Evolutionary conservation across 2,797 vertebrate species (phyloP), one percentile per base, ranked within the genome.

Genomic region (Manis javanica): DNA sequence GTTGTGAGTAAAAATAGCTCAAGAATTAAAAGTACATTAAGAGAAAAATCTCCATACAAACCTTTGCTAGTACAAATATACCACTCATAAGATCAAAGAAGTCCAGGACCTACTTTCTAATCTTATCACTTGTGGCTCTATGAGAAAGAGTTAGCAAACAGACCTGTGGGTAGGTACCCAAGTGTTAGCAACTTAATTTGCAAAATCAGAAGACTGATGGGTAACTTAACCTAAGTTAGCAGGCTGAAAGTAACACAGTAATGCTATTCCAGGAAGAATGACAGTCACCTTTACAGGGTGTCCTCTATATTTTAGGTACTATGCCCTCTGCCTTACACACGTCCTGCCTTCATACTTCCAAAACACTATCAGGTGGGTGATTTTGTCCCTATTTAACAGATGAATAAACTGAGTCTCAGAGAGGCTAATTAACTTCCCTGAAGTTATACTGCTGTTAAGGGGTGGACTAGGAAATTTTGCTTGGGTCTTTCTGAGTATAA

Each of bases 81-180:
- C 31, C 46, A 42, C 69, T 93, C 37, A 29, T 8, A 31, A 4
- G 86, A 87, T 89, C 96, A 95, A 97, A 95, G 77, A 57, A 59
- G 31, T 29, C 57, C 31, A 42, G 69, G 64, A 42, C 24, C 84
- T 68, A 34, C 55, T 78, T 91, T 91, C 92, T 91, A 91, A 87
- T 96, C 96, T 96, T 96, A 97, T 97, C 94, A 49, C 66, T 69
- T 37, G 9, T 5, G 46, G 39, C 57, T 72, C 87, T 34, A 8
- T 26, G 71, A 63, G 59, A 92, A 92, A 59, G 68, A 68, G 29
- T 81, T 61, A 31, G 92, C 95, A 93, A 97, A 87, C 87, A 94
- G 16, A 69, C 71, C 37, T 87, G 37, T n/a, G 42, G 29, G 11
- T 72, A 16, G 2, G 6, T 29, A 77, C 19, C 19, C 10, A 14